Percentiles rank a stretch among this genome's conserved stretches.
phyloP scores from a whole-genome alignment of 1,140 invertebrate genomes.

The Solenopsis fugax region DNA sequence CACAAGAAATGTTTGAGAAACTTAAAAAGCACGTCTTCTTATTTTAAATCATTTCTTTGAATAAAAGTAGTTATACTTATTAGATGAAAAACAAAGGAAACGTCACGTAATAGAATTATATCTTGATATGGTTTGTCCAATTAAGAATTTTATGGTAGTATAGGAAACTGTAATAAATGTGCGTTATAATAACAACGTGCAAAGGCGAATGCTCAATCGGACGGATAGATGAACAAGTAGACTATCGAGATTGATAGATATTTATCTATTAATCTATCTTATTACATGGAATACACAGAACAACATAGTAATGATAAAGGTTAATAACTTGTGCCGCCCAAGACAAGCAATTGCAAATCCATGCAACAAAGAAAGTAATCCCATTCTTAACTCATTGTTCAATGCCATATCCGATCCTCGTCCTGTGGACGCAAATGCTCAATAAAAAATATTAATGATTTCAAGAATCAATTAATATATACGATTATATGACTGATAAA shows the following conservation, averaged over 20 bases:
- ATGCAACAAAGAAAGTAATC: neutral
- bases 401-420: neutral
- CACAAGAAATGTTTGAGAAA: neutral
- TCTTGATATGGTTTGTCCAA: neutral
- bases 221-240: neutral
- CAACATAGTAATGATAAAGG: slow-evolving; percentile 13
- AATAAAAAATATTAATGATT: neutral
- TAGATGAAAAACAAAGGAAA: neutral
- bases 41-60: neutral
- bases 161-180: slow-evolving; percentile 24
- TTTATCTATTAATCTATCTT: slow-evolving; percentile 3
- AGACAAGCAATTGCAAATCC: neutral
- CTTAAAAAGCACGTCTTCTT: neutral
- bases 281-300: slow-evolving; percentile 10
- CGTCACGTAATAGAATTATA: neutral
- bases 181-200: slow-evolving; percentile 21
- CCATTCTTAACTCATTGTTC: neutral
- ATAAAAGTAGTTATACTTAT: neutral
- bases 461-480: neutral
- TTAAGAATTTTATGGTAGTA: neutral
- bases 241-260: slow-evolving; percentile 46
- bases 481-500: neutral
- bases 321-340: slow-evolving; percentile 26
- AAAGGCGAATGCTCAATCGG: slow-evolving; percentile 16
- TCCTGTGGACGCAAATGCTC: neutral